These are phyloP conservation scores for Dusona sp. DNA, from an alignment of 2,888 invertebrate genomes.

Conservation along the genomic window DNA sequence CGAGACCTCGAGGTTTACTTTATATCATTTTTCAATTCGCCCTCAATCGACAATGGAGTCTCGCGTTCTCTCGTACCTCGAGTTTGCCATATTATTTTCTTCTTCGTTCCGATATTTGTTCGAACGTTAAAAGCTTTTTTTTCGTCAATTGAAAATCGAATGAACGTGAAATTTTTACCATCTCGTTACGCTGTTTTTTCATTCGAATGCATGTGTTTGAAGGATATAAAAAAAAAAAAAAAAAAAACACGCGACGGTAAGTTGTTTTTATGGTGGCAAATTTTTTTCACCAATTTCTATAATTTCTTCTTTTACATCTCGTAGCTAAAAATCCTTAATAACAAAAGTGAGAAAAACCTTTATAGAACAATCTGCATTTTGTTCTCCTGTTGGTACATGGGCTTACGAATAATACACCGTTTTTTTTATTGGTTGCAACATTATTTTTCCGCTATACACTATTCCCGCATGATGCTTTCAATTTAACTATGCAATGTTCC, in stretches of 20 bases:
- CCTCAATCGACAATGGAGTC: slow-evolving; percentile 17
- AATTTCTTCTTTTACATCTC: background rate
- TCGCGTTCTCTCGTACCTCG: slow-evolving; percentile 51
- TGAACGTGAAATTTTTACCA: background rate
- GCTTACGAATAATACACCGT: background rate
- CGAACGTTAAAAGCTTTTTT: background rate
- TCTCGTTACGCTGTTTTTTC: slow-evolving; percentile 5
- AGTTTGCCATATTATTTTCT: slow-evolving; percentile 28
- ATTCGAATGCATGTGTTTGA: background rate
- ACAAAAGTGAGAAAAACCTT: background rate
- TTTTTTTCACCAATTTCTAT: background rate
- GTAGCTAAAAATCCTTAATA: background rate
- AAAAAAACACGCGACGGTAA: background rate
- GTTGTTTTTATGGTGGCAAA: background rate
- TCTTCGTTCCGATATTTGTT: background rate
- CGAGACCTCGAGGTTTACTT: background rate
- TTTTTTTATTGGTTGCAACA: slow-evolving; percentile 6
- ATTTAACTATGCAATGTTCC: slow-evolving; percentile 68
- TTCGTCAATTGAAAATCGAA: background rate
- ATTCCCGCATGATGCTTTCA: slow-evolving; percentile 77
- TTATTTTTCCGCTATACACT: slow-evolving; percentile 15
- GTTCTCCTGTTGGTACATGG: background rate
- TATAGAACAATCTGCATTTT: background rate
- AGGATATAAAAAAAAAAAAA: background rate
- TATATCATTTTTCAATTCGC: background rate